These are phyloP conservation scores for honey bee (Apis mellifera) DNA, from an alignment of 1,140 invertebrate genomes.

Conservation along the genomic window DNA sequence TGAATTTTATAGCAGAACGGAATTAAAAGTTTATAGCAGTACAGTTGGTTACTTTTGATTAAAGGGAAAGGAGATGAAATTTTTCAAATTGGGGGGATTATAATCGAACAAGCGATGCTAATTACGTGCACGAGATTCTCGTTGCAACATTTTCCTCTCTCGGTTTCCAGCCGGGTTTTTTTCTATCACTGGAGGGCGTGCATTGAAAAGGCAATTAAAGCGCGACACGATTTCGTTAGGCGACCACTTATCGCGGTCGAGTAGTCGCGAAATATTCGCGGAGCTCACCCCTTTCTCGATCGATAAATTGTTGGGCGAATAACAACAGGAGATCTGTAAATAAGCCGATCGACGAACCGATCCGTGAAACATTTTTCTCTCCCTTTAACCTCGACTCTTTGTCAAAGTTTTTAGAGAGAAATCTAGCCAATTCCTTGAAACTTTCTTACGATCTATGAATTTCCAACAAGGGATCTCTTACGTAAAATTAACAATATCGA, in stretches of 20 bases:
- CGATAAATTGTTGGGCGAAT: slow-evolving; percentile 3
- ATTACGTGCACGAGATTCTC: slow-evolving; percentile 6
- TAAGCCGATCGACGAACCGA: background rate
- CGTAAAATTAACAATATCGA: too few species aligned
- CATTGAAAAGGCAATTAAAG: slow-evolving; percentile 31
- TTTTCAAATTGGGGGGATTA: background rate
- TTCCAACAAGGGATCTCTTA: too few species aligned
- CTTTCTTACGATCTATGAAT: too few species aligned
- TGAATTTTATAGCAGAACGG: too few species aligned
- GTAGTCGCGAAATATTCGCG: slow-evolving; percentile 13
- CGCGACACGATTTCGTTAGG: slow-evolving; percentile 24
- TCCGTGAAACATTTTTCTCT: background rate
- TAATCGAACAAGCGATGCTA: slow-evolving; percentile 23
- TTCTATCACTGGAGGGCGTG: background rate
- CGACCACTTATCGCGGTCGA: slow-evolving; percentile 3
- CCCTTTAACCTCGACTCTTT: too few species aligned
- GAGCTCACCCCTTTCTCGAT: background rate
- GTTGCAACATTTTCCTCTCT: slow-evolving; percentile 7
- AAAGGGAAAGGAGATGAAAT: background rate
- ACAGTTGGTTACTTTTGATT: background rate
- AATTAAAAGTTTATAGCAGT: background rate
- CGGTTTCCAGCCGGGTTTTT: background rate
- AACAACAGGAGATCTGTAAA: slow-evolving; percentile 28
- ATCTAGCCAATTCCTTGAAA: too few species aligned
- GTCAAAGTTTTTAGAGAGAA: too few species aligned